Conservation (phyloP, 2,888 invertebrate genomes). For the Acrobasis consociella region DNA sequence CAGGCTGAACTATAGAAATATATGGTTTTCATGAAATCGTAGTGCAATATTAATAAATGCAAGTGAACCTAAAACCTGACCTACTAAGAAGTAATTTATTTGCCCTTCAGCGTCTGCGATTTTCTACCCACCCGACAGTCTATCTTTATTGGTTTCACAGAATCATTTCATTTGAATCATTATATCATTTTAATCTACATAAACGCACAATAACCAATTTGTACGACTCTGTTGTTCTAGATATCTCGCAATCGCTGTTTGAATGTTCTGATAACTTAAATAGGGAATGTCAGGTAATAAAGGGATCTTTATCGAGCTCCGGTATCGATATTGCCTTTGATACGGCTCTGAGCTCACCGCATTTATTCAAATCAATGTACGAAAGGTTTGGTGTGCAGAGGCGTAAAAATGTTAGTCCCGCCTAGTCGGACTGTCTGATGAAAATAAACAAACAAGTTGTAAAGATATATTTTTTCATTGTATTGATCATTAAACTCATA, state of each 20-base stretch:
- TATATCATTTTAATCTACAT: conserved; percentile 8
- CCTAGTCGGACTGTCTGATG: background rate
- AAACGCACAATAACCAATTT: conserved; percentile 14
- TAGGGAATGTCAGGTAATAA: conserved; percentile 36
- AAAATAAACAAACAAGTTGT: no score
- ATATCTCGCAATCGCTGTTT: conserved; percentile 21
- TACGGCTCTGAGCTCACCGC: background rate
- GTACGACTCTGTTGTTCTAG: conserved; percentile 13
- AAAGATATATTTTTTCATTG: no score
- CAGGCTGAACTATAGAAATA: no score
- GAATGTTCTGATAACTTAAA: conserved; percentile 22
- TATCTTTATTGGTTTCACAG: conserved; percentile 1
- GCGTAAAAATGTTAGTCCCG: conserved; percentile 17
- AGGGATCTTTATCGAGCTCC: conserved; percentile 41
- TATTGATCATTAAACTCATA: no score
- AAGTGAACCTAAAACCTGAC: no score
- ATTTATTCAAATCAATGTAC: conserved; percentile 13
- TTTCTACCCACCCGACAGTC: background rate
- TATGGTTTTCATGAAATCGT: no score
- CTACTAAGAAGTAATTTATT: background rate
- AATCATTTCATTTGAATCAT: background rate
- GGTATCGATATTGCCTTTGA: conserved; percentile 32
- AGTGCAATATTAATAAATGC: no score
- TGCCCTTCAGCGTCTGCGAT: background rate
- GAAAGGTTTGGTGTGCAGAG: conserved; percentile 11